phyloP scores from a whole-genome alignment of 2,797 vertebrate species.

The Nannoperca australis region DNA sequence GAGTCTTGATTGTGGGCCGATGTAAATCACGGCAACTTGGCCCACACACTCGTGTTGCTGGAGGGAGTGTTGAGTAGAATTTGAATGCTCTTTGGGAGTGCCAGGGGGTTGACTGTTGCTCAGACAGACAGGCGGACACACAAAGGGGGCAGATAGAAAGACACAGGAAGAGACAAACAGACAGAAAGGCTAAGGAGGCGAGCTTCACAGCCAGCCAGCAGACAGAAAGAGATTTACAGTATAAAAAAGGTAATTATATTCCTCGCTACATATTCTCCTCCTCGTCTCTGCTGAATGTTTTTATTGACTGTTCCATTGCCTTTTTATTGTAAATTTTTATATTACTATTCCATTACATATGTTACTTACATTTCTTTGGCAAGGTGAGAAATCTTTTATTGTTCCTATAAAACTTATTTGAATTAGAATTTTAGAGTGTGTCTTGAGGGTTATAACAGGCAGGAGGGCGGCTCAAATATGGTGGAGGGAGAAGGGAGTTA shows the following conservation, averaged over 20 bases:
- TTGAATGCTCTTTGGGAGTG: slow-evolving; percentile 67
- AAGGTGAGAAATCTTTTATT: slow-evolving; percentile 48
- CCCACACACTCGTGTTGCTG: slow-evolving; percentile 50
- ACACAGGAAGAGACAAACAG: slow-evolving; percentile 36
- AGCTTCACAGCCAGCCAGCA: slow-evolving; percentile 28
- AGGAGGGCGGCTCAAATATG: slow-evolving; percentile 66
- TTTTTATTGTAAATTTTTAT: slow-evolving; percentile 45
- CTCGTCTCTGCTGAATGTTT: slow-evolving; percentile 41
- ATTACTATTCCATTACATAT: slow-evolving; percentile 48
- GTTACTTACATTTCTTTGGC: slow-evolving; percentile 51
- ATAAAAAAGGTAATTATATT: slow-evolving; percentile 33
- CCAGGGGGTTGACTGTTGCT: slow-evolving; percentile 60
- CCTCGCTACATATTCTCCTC: slow-evolving; percentile 19
- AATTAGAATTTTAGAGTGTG: slow-evolving; percentile 54
- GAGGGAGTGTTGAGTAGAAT: slow-evolving; percentile 66
- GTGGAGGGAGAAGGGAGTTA: slow-evolving; percentile 69
- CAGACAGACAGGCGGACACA: slow-evolving; percentile 51
- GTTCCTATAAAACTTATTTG: slow-evolving; percentile 54
- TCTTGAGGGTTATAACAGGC: slow-evolving; percentile 58
- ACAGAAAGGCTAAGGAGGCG: slow-evolving; percentile 22
- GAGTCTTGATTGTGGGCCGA: slow-evolving; percentile 72
- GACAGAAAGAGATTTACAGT: slow-evolving; percentile 29
- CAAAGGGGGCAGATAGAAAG: slow-evolving; percentile 41
- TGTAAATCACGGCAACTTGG: slow-evolving; percentile 76
- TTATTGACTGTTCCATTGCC: slow-evolving; percentile 21